Conservation (phyloP, 2,888 invertebrate genomes). For the Ichneumoninae sp. region DNA sequence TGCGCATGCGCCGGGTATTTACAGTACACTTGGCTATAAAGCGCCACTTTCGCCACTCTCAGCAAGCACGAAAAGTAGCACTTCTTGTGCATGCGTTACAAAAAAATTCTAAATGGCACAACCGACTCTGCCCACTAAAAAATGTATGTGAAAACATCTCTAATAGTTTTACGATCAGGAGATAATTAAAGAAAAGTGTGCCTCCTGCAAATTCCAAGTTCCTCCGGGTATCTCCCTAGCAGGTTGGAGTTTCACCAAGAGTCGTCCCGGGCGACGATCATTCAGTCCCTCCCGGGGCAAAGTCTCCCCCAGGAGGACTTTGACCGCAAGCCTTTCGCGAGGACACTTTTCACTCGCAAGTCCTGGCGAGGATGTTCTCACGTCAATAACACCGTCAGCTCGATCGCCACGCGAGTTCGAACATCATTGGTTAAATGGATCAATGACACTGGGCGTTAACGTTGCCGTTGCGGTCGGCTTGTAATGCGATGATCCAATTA, state of each 20-base stretch:
- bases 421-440: constrained; percentile 17
- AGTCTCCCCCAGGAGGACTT: background rate
- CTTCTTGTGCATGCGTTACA: too few species aligned
- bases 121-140: too few species aligned
- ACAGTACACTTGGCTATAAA: too few species aligned
- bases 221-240: too few species aligned
- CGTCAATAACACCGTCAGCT: background rate
- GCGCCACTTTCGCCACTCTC: too few species aligned
- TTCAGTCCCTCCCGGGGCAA: background rate
- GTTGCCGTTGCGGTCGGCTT: constrained; percentile 19
- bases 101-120: background rate
- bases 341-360: background rate
- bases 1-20: too few species aligned
- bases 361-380: background rate
- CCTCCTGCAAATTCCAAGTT: background rate
- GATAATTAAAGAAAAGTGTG: background rate
- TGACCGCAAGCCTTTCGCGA: background rate
- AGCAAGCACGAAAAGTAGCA: too few species aligned
- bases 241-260: background rate
- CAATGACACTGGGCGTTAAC: constrained; percentile 11
- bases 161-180: too few species aligned
- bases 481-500: constrained; percentile 42
- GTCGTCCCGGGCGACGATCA: background rate
- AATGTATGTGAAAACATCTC: too few species aligned
- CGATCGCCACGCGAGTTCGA: constrained; percentile 9